These are phyloP conservation scores for Alces alces DNA, from an alignment of 2,113 vertebrate species.

Conservation along the genomic window DNA sequence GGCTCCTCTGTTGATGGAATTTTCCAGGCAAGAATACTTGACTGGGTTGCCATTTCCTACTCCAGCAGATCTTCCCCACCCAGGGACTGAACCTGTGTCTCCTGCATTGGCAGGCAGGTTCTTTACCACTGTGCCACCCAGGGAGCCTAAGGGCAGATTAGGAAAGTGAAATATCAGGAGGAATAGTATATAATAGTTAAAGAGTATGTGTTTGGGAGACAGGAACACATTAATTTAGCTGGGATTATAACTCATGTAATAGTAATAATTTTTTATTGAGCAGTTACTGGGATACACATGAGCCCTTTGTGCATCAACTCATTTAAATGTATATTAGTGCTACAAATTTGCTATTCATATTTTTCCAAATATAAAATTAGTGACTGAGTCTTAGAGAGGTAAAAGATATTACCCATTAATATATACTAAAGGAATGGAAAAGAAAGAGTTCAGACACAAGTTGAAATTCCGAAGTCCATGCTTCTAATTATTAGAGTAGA, in stretches of 20 bases:
- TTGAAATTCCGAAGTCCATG: not conserved
- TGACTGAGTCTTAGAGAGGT: not conserved
- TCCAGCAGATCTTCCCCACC: not conserved
- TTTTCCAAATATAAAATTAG: not conserved
- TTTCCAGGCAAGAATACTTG: not conserved
- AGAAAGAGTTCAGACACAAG: not conserved
- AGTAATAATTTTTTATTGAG: not conserved
- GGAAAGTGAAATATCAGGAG: not conserved
- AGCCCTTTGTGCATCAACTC: not conserved
- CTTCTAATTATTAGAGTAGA: not conserved
- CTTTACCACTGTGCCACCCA: not conserved
- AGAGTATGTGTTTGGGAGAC: not conserved
- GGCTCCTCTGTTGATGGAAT: not conserved
- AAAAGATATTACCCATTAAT: not conserved
- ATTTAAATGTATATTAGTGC: not conserved
- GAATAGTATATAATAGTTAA: not conserved
- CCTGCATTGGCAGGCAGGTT: not conserved
- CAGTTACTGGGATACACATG: not conserved
- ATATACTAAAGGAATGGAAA: not conserved
- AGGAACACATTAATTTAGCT: not conserved
- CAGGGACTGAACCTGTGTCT: not conserved
- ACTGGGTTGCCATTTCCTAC: not conserved
- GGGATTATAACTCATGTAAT: not conserved
- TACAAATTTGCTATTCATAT: not conserved
- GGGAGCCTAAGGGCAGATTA: not conserved